Evolutionary conservation across 2,797 vertebrate genomes (phyloP).

Genomic region (Helicolenus hilgendorfi): DNA sequence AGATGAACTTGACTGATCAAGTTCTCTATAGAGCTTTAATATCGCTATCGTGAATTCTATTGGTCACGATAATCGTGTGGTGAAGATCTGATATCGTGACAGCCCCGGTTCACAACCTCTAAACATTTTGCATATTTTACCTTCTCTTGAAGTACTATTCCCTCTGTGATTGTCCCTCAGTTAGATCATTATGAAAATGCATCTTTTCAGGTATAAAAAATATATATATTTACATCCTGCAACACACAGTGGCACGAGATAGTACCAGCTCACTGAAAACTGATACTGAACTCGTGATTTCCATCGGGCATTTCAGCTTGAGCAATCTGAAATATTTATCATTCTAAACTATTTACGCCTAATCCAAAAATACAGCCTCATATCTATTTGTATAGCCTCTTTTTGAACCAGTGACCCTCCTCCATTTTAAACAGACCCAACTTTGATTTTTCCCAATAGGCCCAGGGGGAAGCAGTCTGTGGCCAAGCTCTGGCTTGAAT

Average conservation of each 20-base stretch:
- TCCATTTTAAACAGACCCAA: constrained; percentile 55
- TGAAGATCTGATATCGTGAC: too few relatives aligned
- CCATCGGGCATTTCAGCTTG: background rate
- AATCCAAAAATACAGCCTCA: constrained; percentile 37
- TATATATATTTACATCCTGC: background rate
- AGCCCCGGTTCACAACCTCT: background rate
- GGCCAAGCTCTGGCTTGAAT: constrained; percentile 56
- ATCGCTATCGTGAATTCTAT: too few relatives aligned
- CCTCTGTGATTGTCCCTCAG: background rate
- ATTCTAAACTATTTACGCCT: constrained; percentile 24
- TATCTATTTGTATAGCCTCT: constrained; percentile 37
- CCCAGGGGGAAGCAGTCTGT: constrained; percentile 40
- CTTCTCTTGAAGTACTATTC: background rate
- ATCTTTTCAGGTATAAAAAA: background rate
- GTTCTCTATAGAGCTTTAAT: too few relatives aligned
- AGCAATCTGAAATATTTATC: constrained; percentile 28
- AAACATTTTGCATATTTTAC: background rate
- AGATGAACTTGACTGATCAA: too few relatives aligned
- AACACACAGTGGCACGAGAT: too few relatives aligned
- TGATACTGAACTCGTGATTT: background rate
- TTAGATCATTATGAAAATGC: background rate
- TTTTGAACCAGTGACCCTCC: constrained; percentile 46
- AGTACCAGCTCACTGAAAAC: background rate
- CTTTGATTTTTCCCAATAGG: constrained; percentile 62
- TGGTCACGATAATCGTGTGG: too few relatives aligned